A percentile compares a stretch with the other conserved stretches of the same genome.
Evolutionary conservation across 2,888 invertebrate genomes (phyloP).

Genomic region (Tetragnatha montana): DNA sequence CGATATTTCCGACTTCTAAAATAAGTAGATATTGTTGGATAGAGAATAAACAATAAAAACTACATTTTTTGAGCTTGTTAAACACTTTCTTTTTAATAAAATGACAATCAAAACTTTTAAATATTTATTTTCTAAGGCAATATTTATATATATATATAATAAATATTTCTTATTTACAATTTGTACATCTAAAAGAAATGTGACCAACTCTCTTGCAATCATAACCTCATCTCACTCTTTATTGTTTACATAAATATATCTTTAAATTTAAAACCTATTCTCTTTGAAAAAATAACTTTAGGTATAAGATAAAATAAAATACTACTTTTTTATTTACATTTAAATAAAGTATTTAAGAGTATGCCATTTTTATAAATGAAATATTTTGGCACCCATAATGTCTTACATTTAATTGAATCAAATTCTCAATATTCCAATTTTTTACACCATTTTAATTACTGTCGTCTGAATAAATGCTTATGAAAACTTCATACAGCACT

Average conservation of each 20-base stretch:
- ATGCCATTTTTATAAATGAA: not conserved
- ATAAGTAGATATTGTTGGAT: too few relatives aligned
- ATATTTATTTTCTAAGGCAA: constrained; percentile 2
- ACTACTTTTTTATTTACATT: not conserved
- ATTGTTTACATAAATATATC: not conserved
- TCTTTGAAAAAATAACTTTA: constrained; percentile 24
- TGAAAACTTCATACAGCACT: not conserved
- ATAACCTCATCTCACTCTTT: not conserved
- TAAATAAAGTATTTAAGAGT: not conserved
- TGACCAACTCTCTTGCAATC: not conserved
- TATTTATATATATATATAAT: not conserved
- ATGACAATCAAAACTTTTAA: not conserved
- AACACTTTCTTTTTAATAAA: not conserved
- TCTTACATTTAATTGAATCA: not conserved
- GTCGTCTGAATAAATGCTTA: not conserved
- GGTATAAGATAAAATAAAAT: not conserved
- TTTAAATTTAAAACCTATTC: constrained; percentile 6
- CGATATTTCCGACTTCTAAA: too few relatives aligned
- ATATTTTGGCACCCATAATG: not conserved
- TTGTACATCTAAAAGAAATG: constrained; percentile 16
- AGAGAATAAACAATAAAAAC: too few relatives aligned
- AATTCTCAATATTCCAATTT: not conserved
- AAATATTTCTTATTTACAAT: constrained; percentile 5
- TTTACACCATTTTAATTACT: not conserved
- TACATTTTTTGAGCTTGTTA: too few relatives aligned